phyloP scores from a whole-genome alignment of 1,140 invertebrate genomes.

The Notospermus geniculatus region DNA sequence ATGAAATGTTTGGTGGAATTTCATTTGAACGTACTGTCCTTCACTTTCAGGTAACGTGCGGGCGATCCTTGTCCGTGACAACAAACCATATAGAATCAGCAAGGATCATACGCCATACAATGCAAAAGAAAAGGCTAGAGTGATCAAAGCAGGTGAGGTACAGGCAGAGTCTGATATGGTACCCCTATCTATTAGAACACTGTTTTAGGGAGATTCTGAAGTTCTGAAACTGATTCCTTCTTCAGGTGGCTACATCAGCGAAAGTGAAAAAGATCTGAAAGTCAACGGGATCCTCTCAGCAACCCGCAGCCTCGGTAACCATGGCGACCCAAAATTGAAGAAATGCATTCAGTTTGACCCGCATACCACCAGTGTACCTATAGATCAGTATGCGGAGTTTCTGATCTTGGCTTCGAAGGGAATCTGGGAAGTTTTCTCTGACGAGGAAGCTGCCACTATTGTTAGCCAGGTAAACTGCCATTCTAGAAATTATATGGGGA shows the following conservation, averaged over 20 bases:
- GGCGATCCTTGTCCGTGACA: conserved; percentile 45
- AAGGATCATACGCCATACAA: conserved; percentile 48
- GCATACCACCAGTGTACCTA: conserved; percentile 32
- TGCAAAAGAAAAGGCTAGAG: conserved; percentile 39
- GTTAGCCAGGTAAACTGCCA: conserved; percentile 48
- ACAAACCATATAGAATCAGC: conserved; percentile 39
- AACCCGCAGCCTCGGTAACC: conserved; percentile 53
- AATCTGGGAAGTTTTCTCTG: conserved; percentile 50
- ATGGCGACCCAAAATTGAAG: conserved; percentile 49
- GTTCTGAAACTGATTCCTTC: too few species aligned
- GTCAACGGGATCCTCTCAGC: conserved; percentile 50
- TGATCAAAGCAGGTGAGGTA: conserved; percentile 41
- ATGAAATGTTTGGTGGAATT: too few species aligned
- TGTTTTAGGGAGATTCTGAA: too few species aligned
- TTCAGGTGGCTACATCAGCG: conserved; percentile 45
- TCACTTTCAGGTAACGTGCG: conserved; percentile 48
- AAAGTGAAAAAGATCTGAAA: conserved; percentile 38
- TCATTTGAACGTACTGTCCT: too few species aligned
- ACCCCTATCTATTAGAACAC: too few species aligned
- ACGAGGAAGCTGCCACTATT: conserved; percentile 44
- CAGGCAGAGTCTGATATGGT: too few species aligned
- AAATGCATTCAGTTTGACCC: conserved; percentile 44
- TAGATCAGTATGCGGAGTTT: conserved; percentile 51
- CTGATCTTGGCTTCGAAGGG: conserved; percentile 49
- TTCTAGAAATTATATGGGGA: too few species aligned